phyloP scores from a whole-genome alignment of 2,888 invertebrate species.

The Tineola bisselliella region DNA sequence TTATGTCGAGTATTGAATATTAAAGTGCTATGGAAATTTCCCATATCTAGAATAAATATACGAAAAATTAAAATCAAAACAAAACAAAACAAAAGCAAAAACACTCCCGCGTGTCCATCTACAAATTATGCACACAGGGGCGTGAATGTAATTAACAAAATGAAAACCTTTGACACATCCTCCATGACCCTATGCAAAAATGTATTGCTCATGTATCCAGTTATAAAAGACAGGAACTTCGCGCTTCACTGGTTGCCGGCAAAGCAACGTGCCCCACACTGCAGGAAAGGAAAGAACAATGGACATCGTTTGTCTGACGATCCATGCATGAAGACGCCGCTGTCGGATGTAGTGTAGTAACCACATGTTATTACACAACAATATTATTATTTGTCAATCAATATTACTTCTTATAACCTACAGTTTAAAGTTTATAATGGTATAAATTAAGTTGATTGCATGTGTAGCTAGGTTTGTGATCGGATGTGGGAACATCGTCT shows the following conservation, averaged over 20 bases:
- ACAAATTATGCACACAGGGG: neutral
- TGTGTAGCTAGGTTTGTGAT: neutral
- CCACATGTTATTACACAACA: neutral
- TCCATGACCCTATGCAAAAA: neutral
- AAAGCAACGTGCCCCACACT: slow-evolving; percentile 1
- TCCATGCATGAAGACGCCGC: slow-evolving; percentile 12
- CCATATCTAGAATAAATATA: too few species aligned
- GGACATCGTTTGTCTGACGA: slow-evolving; percentile 12
- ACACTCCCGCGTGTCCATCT: too few species aligned
- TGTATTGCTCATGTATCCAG: neutral
- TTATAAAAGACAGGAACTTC: slow-evolving; percentile 2
- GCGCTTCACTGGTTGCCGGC: slow-evolving; percentile 7
- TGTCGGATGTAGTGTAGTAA: slow-evolving; percentile 3
- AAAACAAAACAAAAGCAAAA: too few species aligned
- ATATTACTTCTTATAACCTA: neutral
- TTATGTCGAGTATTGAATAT: neutral
- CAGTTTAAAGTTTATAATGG: neutral
- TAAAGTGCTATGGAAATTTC: too few species aligned
- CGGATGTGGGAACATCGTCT: neutral
- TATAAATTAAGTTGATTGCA: neutral
- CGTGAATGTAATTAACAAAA: neutral
- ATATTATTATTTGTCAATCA: neutral
- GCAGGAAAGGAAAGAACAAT: slow-evolving; percentile 10
- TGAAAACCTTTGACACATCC: neutral
- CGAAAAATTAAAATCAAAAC: too few species aligned